phyloP scores from a whole-genome alignment of 1,140 invertebrate genomes.

The Eupeodes corollae region DNA sequence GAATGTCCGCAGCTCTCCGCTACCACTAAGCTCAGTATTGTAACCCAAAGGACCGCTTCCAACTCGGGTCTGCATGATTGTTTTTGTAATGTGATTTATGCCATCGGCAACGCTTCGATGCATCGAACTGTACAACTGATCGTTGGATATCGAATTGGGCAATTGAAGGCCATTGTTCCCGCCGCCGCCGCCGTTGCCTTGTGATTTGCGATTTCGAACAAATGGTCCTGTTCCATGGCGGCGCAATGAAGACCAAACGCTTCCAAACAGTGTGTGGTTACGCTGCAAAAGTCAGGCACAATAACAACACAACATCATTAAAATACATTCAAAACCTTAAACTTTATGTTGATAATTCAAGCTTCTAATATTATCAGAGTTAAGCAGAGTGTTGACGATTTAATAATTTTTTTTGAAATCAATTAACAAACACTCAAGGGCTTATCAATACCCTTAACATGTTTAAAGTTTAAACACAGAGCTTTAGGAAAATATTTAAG shows the following conservation, averaged over 20 bases:
- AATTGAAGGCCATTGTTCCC: conserved; percentile 7
- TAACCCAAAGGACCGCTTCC: conserved; percentile 15
- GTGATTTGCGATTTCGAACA: conserved; percentile 17
- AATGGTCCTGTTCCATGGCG: conserved; percentile 42
- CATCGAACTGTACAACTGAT: conserved; percentile 47
- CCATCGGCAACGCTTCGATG: conserved; percentile 47
- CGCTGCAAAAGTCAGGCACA: conserved; percentile 64
- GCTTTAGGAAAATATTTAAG: too few relatives aligned
- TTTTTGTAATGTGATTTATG: conserved; percentile 46
- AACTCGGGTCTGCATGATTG: conserved; percentile 37
- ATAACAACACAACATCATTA: too few relatives aligned
- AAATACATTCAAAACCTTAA: too few relatives aligned
- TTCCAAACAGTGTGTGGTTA: conserved; percentile 93
- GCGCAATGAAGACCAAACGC: conserved; percentile 83
- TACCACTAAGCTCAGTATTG: conserved; percentile 7
- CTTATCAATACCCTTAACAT: too few relatives aligned
- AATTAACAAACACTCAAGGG: too few relatives aligned
- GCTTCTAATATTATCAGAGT: too few relatives aligned
- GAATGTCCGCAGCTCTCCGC: conserved; percentile 38
- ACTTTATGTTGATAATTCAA: too few relatives aligned
- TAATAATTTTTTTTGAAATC: too few relatives aligned
- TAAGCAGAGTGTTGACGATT: too few relatives aligned
- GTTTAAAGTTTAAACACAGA: too few relatives aligned
- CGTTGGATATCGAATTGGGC: conserved; percentile 9
- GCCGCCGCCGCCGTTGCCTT: conserved; percentile 23